Conservation (phyloP, 1,140 invertebrate genomes). For the Lepidotrigona ventralis region DNA sequence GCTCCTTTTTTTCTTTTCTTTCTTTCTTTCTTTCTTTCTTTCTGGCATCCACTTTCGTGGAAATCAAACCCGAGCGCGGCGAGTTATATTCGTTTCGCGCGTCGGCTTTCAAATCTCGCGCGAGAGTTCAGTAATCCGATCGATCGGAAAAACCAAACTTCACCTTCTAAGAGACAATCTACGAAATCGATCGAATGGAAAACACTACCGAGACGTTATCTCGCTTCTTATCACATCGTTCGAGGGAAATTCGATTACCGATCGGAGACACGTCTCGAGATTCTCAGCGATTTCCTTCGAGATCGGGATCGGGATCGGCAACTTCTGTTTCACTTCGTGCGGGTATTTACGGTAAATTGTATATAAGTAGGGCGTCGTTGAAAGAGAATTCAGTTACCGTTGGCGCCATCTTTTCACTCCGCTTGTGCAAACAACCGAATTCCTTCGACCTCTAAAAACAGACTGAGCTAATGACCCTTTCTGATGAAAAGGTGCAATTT, state of each 20-base stretch:
- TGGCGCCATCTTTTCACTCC: constrained; percentile 28
- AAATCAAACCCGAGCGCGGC: neutral
- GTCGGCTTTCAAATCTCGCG: constrained; percentile 15
- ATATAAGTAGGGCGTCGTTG: neutral
- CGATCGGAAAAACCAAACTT: constrained; percentile 18
- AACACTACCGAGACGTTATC: neutral
- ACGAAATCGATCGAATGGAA: neutral
- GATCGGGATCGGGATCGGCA: neutral
- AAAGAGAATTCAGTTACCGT: neutral
- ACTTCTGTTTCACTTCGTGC: neutral
- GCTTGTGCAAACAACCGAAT: neutral
- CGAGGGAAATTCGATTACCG: too few relatives aligned
- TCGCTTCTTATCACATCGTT: neutral
- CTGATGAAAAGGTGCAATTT: neutral
- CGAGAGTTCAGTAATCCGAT: constrained; percentile 10
- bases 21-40: neutral
- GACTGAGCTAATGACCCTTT: neutral
- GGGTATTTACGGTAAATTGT: neutral
- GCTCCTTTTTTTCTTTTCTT: too few relatives aligned
- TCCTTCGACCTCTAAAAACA: neutral
- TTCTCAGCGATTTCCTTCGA: neutral
- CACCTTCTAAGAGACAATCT: neutral
- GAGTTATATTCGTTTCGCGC: neutral
- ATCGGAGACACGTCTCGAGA: too few relatives aligned
- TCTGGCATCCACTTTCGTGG: neutral